These are phyloP conservation scores for Schizopygopsis malacanthus DNA, from an alignment of 2,797 vertebrate species.

Conservation along the genomic window DNA sequence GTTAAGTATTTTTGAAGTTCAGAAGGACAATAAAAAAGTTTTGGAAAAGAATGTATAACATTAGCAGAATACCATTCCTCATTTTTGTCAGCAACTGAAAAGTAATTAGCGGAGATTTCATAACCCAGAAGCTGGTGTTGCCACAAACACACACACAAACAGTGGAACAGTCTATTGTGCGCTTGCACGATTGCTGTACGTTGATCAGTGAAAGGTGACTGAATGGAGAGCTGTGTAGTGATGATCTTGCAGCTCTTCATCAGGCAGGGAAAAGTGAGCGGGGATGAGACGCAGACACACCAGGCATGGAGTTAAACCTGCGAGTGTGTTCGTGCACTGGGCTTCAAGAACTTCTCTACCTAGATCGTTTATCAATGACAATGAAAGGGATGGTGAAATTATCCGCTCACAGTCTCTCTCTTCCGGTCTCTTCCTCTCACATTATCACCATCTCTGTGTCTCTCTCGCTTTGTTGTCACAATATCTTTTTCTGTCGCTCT, in stretches of 20 bases:
- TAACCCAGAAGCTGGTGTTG: slow-evolving; percentile 59
- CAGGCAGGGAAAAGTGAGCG: neutral
- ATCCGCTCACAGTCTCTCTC: slow-evolving; percentile 68
- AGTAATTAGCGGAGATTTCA: slow-evolving; percentile 58
- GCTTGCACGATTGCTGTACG: neutral
- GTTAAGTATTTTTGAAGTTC: neutral
- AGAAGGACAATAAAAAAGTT: neutral
- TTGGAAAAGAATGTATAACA: neutral
- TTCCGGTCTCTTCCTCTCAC: slow-evolving; percentile 53
- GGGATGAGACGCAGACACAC: neutral
- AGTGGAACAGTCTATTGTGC: slow-evolving; percentile 50
- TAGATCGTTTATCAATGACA: slow-evolving; percentile 77
- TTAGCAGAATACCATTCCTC: neutral
- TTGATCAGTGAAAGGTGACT: slow-evolving; percentile 40
- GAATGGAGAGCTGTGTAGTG: slow-evolving; percentile 9
- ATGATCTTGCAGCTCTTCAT: slow-evolving; percentile 31
- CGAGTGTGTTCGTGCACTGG: slow-evolving; percentile 57
- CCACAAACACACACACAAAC: slow-evolving; percentile 40
- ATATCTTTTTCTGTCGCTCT: slow-evolving; percentile 15
- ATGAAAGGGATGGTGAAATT: slow-evolving; percentile 74
- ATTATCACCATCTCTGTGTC: slow-evolving; percentile 52
- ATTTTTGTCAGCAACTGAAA: neutral
- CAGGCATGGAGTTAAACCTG: slow-evolving; percentile 28
- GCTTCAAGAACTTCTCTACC: slow-evolving; percentile 60
- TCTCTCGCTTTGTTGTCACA: slow-evolving; percentile 57